phyloP scores from a whole-genome alignment of 2,888 invertebrate species.

The Bellardia bayeri region DNA sequence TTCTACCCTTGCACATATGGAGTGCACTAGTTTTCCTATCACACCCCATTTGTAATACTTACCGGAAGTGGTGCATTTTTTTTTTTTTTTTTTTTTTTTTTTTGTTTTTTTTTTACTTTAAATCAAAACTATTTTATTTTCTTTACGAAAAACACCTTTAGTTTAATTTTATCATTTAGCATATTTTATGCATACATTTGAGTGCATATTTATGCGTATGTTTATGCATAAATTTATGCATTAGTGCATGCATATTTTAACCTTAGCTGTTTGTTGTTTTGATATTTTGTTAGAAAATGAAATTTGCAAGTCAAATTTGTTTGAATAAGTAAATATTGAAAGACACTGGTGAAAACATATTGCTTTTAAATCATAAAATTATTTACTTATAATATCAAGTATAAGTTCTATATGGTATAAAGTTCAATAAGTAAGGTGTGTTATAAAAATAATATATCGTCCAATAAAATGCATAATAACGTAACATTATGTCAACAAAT shows the following conservation, averaged over 20 bases:
- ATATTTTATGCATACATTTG: constrained; percentile 11
- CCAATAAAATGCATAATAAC: no score
- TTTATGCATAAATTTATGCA: constrained; percentile 29
- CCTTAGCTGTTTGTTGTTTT: neutral
- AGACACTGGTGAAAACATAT: neutral
- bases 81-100: neutral
- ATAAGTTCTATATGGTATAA: neutral
- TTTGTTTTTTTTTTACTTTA: neutral
- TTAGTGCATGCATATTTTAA: constrained; percentile 17
- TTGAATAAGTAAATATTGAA: constrained; percentile 1
- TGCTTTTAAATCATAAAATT: neutral
- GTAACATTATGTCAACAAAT: no score
- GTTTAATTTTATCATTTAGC: neutral
- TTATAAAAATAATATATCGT: no score
- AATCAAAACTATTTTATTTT: neutral
- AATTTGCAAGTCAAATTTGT: constrained; percentile 9
- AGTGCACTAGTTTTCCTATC: neutral
- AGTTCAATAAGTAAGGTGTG: no score
- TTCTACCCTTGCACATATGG: neutral
- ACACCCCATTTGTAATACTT: neutral
- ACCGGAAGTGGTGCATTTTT: neutral
- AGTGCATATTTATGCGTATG: neutral
- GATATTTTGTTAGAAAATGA: neutral
- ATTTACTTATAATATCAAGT: neutral
- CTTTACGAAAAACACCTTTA: constrained; percentile 3